phyloP scores from a whole-genome alignment of 2,888 invertebrate species.

The Ditylenchus weischeri region DNA sequence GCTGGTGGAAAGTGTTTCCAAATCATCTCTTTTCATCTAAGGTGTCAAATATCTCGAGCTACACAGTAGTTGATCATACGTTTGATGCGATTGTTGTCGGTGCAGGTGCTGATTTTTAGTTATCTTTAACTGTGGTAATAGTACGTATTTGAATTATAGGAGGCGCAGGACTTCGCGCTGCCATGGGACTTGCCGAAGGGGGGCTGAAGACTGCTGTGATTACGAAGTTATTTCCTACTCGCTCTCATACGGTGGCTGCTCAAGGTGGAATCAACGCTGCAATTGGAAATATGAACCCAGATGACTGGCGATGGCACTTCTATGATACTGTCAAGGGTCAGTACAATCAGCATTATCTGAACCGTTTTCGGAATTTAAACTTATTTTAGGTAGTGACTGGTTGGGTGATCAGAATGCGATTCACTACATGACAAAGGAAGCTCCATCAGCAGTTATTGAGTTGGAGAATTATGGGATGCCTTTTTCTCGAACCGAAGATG shows the following conservation, averaged over 20 bases:
- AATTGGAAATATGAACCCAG: constrained; percentile 86
- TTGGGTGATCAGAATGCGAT: constrained; percentile 95
- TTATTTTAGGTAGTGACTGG: constrained; percentile 86
- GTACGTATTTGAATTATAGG: constrained; percentile 61
- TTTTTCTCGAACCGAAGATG: constrained; percentile 93
- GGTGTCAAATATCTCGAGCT: constrained; percentile 63
- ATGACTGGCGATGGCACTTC: constrained; percentile 96
- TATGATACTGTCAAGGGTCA: constrained; percentile 63
- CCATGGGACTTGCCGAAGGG: constrained; percentile 89
- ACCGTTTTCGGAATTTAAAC: not conserved
- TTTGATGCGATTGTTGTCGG: constrained; percentile 98
- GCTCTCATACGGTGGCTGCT: constrained; percentile 93
- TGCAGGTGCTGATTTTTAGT: constrained; percentile 63
- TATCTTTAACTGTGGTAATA: no score
- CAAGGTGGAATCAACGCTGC: constrained; percentile 99
- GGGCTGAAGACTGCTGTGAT: constrained; percentile 96
- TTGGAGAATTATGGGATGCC: constrained; percentile 75
- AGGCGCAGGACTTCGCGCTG: constrained; percentile 92
- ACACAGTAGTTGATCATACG: constrained; percentile 87
- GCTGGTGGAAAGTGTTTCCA: no score
- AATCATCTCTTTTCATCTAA: constrained; percentile 31
- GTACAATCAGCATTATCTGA: not conserved
- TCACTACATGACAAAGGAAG: constrained; percentile 84
- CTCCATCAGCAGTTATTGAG: constrained; percentile 63
- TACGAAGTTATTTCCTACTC: constrained; percentile 92